These are phyloP conservation scores for Vollenhovia emeryi DNA, from an alignment of 1,140 invertebrate genomes.

Conservation along the genomic window DNA sequence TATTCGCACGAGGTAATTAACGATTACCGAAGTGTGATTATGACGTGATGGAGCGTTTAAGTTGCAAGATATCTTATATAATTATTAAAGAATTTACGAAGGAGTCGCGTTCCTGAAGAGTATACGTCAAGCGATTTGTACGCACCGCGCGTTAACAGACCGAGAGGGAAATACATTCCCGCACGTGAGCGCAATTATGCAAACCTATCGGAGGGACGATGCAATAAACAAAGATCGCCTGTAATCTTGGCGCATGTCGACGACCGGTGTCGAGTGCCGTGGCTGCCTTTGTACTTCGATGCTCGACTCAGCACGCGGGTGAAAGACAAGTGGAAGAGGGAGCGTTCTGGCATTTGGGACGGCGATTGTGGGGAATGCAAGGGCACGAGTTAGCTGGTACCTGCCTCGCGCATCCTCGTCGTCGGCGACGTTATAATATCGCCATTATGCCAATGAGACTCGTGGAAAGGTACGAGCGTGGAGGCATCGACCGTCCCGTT, in stretches of 20 bases:
- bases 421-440: constrained; percentile 43
- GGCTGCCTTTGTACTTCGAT: constrained; percentile 37
- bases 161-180: constrained; percentile 32
- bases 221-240: constrained; percentile 58
- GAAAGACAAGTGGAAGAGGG: constrained; percentile 65
- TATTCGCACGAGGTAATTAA: background rate
- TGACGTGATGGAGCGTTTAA: background rate
- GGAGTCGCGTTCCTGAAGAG: background rate
- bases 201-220: constrained; percentile 39
- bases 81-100: constrained; percentile 16
- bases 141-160: background rate
- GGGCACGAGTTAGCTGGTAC: constrained; percentile 47
- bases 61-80: background rate
- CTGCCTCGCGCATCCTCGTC: constrained; percentile 35
- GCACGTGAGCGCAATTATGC: constrained; percentile 67
- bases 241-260: constrained; percentile 6
- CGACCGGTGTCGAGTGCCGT: constrained; percentile 18
- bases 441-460: constrained; percentile 34
- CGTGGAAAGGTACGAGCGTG: background rate
- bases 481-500: constrained; percentile 21
- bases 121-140: constrained; percentile 2
- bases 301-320: constrained; percentile 47
- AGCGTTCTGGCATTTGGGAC: constrained; percentile 72
- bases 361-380: constrained; percentile 69
- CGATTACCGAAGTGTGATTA: background rate